Conservation (phyloP, 2,888 invertebrate genomes). For the Meandrusa payeni region DNA sequence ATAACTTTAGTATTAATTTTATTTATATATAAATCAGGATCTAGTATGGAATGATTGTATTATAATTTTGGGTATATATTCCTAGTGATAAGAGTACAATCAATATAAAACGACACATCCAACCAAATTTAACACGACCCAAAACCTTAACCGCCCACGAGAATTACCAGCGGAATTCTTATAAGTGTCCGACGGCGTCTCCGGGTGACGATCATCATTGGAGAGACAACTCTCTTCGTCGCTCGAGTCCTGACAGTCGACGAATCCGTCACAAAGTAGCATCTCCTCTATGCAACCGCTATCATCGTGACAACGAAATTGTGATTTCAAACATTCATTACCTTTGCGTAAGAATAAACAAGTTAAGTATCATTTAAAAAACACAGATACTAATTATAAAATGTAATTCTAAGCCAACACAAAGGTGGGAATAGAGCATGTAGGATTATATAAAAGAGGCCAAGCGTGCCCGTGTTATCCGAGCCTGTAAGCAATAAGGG, state of each 20-base stretch:
- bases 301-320: slow-evolving; percentile 79
- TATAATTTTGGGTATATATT: too few relatives aligned
- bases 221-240: slow-evolving; percentile 82
- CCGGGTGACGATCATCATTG: slow-evolving; percentile 59
- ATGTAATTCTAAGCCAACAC: slow-evolving; percentile 12
- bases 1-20: too few relatives aligned
- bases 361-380: slow-evolving; percentile 22
- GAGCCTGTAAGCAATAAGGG: slow-evolving; percentile 24
- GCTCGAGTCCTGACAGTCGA: slow-evolving; percentile 83
- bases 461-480: slow-evolving; percentile 26
- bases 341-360: slow-evolving; percentile 54
- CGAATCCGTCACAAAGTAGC: slow-evolving; percentile 80
- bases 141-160: neutral
- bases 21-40: too few relatives aligned
- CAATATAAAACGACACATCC: too few relatives aligned
- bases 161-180: slow-evolving; percentile 41
- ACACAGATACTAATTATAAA: slow-evolving; percentile 23
- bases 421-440: slow-evolving; percentile 14
- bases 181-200: slow-evolving; percentile 29
- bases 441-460: slow-evolving; percentile 11
- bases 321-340: slow-evolving; percentile 59
- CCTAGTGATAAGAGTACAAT: too few relatives aligned
- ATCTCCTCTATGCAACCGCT: slow-evolving; percentile 81
- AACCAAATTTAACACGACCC: neutral
- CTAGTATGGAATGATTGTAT: too few relatives aligned